These are phyloP conservation scores for Oreocharis arfaki DNA, from an alignment of 2,113 vertebrate species.

Conservation along the genomic window DNA sequence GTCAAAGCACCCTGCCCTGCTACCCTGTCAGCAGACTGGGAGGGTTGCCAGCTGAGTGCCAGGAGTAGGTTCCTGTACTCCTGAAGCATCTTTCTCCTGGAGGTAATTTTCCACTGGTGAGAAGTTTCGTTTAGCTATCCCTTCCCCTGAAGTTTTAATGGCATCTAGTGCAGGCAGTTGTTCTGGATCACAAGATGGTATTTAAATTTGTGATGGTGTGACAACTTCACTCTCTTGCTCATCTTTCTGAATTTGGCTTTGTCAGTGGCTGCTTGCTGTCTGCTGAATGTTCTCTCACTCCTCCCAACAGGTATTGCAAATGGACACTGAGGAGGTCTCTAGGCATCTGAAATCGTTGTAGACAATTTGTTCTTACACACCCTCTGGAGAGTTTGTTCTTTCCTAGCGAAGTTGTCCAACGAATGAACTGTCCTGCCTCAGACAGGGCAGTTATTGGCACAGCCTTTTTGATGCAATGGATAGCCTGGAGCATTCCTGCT, in stretches of 20 bases:
- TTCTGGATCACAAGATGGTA: not conserved
- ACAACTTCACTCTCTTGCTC: not conserved
- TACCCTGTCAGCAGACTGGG: not conserved
- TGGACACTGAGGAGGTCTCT: not conserved
- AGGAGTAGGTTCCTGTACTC: not conserved
- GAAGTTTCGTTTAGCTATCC: not conserved
- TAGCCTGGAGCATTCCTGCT: not conserved
- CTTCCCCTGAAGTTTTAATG: not conserved
- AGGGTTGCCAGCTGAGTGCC: rapidly evolving
- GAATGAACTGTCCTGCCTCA: too few relatives aligned
- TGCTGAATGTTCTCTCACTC: not conserved
- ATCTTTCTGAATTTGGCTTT: not conserved
- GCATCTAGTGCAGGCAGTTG: not conserved
- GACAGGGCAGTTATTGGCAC: not conserved
- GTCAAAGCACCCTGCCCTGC: not conserved
- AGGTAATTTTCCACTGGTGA: not conserved
- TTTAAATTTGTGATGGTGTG: not conserved
- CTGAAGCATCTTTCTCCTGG: not conserved
- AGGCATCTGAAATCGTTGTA: not conserved
- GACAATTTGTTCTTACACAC: not conserved
- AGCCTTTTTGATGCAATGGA: not conserved
- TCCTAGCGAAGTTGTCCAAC: not conserved
- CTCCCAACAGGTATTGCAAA: not conserved
- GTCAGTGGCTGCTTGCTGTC: not conserved
- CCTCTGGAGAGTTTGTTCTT: not conserved